Evolutionary conservation across 2,888 invertebrate genomes (phyloP), one percentile per base, ranked within the genome.

Genomic region (Ophonus ardosiacus): DNA sequence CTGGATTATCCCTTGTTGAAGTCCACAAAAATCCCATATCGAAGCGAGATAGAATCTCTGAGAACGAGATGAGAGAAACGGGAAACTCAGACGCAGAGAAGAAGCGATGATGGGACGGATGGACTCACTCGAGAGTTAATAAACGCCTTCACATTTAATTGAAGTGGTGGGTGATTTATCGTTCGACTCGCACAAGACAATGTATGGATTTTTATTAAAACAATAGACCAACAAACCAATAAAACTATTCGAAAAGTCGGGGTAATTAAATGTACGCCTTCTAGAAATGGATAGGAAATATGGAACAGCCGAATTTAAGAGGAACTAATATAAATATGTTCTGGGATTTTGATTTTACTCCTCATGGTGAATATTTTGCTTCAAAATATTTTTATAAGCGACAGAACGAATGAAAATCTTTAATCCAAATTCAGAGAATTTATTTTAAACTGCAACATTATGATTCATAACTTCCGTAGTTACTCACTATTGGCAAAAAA

Each of bases 81-180:
- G 57, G 24, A 57, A 79, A 18, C 57, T 24, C 31, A 51, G 13
- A 74, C 18, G 15, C 24, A 40, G 38, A 71, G 71, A 71, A 59
- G 59, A 59, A 59, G 71, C 43, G 31, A 10, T 40, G 71, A 79
- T 31, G 79, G 24, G 59, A 57, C 57, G 74, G 15, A 74, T 74
- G 43, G 18, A 38, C 17, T 31, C 31, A 31, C 38, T 51, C 10
- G 59, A 17, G 59, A 59, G 59, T 81, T 81, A 81, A 81, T 81
- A 81, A 81, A 81, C 81, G 81, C 81, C 81, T 81, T 81, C 81
- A 81, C 18, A 81, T 81, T 81, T 81, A 81, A 81, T 81, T 81
- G 81, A 81, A 81, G 81, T 81, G 63, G 65, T 81, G 81, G 81
- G 81, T 81, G 81, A 81, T 81, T 81, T 81, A 81, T 81, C 65